These are phyloP conservation scores for Gavia stellata DNA, from an alignment of 2,113 vertebrate species.

Conservation along the genomic window DNA sequence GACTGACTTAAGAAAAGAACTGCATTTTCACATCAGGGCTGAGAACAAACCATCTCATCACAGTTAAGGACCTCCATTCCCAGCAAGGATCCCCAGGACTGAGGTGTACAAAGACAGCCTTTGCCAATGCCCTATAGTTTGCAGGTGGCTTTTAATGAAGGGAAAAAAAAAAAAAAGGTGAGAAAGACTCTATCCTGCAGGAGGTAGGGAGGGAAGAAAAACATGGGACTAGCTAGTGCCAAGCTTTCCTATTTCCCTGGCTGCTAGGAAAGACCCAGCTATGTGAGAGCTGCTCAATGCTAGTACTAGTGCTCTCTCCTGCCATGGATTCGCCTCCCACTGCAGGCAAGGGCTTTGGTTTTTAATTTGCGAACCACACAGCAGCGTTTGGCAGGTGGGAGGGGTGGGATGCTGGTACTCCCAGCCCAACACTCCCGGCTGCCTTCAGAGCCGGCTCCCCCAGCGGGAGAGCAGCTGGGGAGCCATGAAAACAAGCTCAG, in stretches of 20 bases:
- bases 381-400: neutral
- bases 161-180: too few relatives aligned
- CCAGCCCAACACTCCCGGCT: neutral
- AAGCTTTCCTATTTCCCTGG: neutral
- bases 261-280: neutral
- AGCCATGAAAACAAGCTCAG: slow-evolving; percentile 7
- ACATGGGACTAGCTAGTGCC: neutral
- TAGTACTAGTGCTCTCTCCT: neutral
- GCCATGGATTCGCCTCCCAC: neutral
- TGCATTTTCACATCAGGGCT: neutral
- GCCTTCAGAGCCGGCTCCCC: neutral
- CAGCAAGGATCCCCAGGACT: neutral
- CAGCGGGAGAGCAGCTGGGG: neutral
- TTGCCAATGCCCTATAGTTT: neutral
- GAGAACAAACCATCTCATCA: neutral
- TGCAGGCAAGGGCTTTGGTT: neutral
- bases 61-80: neutral
- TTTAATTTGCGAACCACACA: neutral
- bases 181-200: neutral
- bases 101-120: neutral
- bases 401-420: neutral
- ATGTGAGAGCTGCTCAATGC: neutral
- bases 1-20: neutral
- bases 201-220: neutral
- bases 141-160: neutral